Conservation (phyloP, 2,797 vertebrate genomes). For the Esox lucius region DNA sequence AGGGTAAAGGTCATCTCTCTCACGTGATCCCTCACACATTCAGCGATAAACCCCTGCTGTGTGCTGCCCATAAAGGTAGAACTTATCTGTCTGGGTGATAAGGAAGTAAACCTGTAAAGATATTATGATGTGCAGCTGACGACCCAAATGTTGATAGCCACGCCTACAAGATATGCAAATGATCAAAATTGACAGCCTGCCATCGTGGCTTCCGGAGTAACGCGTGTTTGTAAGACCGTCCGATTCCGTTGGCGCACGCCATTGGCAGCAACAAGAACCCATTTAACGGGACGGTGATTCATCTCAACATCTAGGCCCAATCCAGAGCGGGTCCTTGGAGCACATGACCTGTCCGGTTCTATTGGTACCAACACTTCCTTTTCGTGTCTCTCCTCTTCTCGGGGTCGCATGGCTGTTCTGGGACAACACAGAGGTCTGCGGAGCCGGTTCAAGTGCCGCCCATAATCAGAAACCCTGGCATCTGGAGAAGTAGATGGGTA, state of each 20-base stretch:
- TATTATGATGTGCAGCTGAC: not conserved
- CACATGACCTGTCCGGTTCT: slow-evolving; percentile 48
- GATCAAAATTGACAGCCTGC: not conserved
- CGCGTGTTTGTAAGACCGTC: not conserved
- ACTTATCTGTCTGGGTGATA: not conserved
- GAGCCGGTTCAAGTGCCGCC: slow-evolving; percentile 18
- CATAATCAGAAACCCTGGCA: slow-evolving; percentile 63
- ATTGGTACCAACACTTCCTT: slow-evolving; percentile 38
- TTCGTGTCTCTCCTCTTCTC: slow-evolving; percentile 33
- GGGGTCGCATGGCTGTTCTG: slow-evolving; percentile 17
- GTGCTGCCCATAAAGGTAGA: not conserved
- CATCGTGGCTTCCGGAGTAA: not conserved
- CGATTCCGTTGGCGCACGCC: not conserved
- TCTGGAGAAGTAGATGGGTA: slow-evolving; percentile 32
- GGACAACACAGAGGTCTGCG: slow-evolving; percentile 56
- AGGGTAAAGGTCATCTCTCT: slow-evolving; percentile 43
- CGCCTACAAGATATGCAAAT: not conserved
- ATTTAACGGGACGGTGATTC: not conserved
- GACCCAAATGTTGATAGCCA: not conserved
- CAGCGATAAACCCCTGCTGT: not conserved
- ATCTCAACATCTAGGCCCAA: slow-evolving; percentile 42
- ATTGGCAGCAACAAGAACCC: not conserved
- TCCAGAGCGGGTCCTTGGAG: slow-evolving; percentile 47
- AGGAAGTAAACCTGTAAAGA: not conserved
- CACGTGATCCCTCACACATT: slow-evolving; percentile 3